Evolutionary conservation across 2,113 vertebrate species (phyloP).

Genomic region (Crypturellus undulatus): DNA sequence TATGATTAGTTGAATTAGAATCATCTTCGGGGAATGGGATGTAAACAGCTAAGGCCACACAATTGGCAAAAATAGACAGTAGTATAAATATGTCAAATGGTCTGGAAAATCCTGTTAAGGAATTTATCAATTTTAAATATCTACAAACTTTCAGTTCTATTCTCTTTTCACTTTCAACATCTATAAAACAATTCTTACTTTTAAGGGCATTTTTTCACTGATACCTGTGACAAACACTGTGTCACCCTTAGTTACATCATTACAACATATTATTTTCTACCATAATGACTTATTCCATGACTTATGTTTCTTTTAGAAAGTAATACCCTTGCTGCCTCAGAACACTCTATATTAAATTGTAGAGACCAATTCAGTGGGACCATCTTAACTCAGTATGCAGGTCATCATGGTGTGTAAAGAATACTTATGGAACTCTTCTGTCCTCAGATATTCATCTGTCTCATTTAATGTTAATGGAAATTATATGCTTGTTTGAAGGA

Average conservation of each 20-base stretch:
- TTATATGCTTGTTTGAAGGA: background rate
- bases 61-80: slow-evolving; percentile 99
- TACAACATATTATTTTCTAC: background rate
- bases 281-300: background rate
- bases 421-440: background rate
- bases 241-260: background rate
- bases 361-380: background rate
- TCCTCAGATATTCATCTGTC: background rate
- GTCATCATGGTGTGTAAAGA: background rate
- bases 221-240: background rate
- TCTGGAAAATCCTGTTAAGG: slow-evolving; percentile 90
- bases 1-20: slow-evolving; percentile 99
- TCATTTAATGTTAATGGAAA: background rate
- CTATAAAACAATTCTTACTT: slow-evolving; percentile 3
- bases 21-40: slow-evolving; percentile 99
- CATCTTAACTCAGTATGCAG: background rate
- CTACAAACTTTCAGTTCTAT: background rate
- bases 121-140: slow-evolving; percentile 31
- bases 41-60: slow-evolving; percentile 99
- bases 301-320: background rate
- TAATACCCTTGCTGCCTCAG: slow-evolving; percentile 9
- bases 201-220: slow-evolving; percentile 13
- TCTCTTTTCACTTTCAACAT: background rate
- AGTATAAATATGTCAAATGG: slow-evolving; percentile 99
- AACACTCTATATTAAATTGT: slow-evolving; percentile 26